A percentile compares a stretch with the other conserved stretches of the same genome.
These are phyloP conservation scores for Blastomussa wellsi DNA, from an alignment of 92 coral and sea anemone genomes.

Conservation along the genomic window DNA sequence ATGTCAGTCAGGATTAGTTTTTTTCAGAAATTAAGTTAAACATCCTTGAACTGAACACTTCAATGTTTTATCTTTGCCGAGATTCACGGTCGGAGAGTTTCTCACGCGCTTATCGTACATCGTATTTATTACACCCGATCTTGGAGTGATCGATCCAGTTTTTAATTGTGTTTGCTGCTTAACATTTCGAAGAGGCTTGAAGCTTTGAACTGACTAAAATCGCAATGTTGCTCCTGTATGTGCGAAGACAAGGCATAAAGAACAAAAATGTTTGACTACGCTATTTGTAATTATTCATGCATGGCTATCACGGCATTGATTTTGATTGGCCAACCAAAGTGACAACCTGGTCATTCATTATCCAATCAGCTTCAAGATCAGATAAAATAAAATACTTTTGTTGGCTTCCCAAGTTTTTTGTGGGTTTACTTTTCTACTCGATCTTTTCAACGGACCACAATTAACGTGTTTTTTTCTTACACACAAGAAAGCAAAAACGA, in stretches of 20 bases:
- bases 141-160: not conserved
- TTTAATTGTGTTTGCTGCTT: not conserved
- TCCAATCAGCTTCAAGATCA: not conserved
- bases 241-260: not conserved
- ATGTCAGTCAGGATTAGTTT: constrained; percentile 22
- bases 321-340: not conserved
- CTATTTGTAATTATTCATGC: too few species aligned
- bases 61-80: not conserved
- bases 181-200: constrained; percentile 1
- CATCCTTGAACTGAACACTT: not conserved
- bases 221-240: too few species aligned
- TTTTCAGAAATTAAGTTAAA: constrained; percentile 2
- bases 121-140: not conserved
- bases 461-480: not conserved
- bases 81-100: not conserved
- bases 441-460: not conserved
- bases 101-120: not conserved
- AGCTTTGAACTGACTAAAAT: not conserved
- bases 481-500: not conserved
- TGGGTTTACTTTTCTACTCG: not conserved
- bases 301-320: not conserved
- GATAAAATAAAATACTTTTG: too few species aligned
- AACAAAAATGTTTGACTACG: not conserved
- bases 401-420: not conserved
- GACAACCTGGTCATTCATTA: too few species aligned